Evolutionary conservation across 2,113 vertebrate species (phyloP).

Genomic region (Morone saxatilis): DNA sequence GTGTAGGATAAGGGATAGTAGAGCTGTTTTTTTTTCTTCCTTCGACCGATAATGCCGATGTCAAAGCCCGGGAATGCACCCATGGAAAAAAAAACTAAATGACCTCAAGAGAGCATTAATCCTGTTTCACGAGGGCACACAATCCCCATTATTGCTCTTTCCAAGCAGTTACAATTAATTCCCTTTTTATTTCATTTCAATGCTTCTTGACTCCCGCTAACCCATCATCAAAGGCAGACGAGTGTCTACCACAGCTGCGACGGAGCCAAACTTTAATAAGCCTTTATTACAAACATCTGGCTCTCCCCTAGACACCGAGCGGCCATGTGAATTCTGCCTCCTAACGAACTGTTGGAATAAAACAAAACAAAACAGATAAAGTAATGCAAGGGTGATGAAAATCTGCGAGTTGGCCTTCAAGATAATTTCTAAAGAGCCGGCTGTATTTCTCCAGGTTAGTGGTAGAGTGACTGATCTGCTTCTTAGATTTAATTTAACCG

Average conservation of each 20-base stretch:
- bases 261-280: slow-evolving; percentile 80
- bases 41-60: slow-evolving; percentile 57
- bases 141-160: slow-evolving; percentile 72
- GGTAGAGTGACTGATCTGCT: slow-evolving; percentile 22
- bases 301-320: slow-evolving; percentile 51
- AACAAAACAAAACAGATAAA: slow-evolving; percentile 66
- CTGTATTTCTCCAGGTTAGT: slow-evolving; percentile 41
- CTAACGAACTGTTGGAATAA: slow-evolving; percentile 63
- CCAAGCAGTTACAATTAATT: slow-evolving; percentile 80
- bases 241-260: slow-evolving; percentile 71
- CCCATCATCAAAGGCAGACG: slow-evolving; percentile 79
- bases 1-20: slow-evolving; percentile 33
- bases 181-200: slow-evolving; percentile 80
- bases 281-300: slow-evolving; percentile 84
- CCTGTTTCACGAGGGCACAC: slow-evolving; percentile 71
- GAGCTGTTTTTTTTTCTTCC: slow-evolving; percentile 10
- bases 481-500: slow-evolving; percentile 31
- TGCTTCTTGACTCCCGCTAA: slow-evolving; percentile 80
- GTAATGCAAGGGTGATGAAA: slow-evolving; percentile 63
- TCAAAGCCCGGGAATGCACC: slow-evolving; percentile 70
- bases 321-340: slow-evolving; percentile 67
- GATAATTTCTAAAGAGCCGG: slow-evolving; percentile 34
- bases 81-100: slow-evolving; percentile 61
- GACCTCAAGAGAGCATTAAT: slow-evolving; percentile 73
- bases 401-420: slow-evolving; percentile 52